Percentiles rank a stretch among this genome's conserved stretches.
Conservation (phyloP, 2,113 vertebrate species). For the Thalassarche chlororhynchos region DNA sequence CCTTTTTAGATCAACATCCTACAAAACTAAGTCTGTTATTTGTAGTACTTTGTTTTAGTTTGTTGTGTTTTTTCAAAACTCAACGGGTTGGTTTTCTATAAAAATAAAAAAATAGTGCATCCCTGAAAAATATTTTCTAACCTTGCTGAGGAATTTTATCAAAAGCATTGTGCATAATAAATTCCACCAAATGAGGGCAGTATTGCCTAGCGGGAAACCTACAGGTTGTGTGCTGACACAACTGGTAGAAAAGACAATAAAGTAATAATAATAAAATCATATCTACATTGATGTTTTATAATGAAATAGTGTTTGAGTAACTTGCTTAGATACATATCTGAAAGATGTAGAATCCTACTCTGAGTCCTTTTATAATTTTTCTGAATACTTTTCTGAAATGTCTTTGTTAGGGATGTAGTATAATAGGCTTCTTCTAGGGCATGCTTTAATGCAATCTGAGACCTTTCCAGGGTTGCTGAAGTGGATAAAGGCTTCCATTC, state of each 20-base stretch:
- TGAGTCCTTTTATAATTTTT: neutral
- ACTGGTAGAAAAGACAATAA: neutral
- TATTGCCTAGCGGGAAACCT: neutral
- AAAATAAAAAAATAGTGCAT: neutral
- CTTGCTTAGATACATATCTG: neutral
- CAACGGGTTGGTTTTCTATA: fast-evolving
- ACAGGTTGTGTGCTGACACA: neutral
- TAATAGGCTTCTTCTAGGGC: too few relatives aligned
- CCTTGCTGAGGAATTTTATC: neutral
- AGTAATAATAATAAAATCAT: neutral
- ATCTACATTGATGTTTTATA: neutral
- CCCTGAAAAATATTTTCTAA: neutral
- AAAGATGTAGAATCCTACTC: neutral
- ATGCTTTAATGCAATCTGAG: neutral
- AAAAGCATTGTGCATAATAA: neutral
- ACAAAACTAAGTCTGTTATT: neutral
- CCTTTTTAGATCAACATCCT: neutral
- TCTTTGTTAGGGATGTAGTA: fast-evolving
- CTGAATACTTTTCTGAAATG: neutral
- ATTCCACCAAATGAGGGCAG: conserved; percentile 42
- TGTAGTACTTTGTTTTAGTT: neutral
- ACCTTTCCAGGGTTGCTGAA: neutral
- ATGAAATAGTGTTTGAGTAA: neutral
- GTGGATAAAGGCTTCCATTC: neutral
- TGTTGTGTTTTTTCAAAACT: neutral